Evolutionary conservation across 2,888 invertebrate genomes (phyloP).

Genomic region (Hirtodrosophila trivittata): DNA sequence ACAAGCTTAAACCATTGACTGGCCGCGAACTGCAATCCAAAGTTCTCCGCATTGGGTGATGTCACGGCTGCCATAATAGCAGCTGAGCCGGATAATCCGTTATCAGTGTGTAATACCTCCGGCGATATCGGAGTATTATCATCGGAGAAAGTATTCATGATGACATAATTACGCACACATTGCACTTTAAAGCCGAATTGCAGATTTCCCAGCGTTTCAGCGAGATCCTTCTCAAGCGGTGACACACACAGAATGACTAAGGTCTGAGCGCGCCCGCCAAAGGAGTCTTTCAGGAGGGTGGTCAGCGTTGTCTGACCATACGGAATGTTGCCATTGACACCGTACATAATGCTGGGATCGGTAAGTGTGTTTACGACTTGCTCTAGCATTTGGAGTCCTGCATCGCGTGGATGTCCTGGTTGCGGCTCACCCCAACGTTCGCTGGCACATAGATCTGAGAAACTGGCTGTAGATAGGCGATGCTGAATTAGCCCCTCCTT

Average conservation of each 20-base stretch:
- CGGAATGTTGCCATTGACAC: slow-evolving; percentile 81
- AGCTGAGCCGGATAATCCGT: slow-evolving; percentile 40
- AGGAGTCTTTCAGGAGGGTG: slow-evolving; percentile 89
- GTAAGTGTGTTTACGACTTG: slow-evolving; percentile 87
- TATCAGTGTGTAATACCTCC: slow-evolving; percentile 50
- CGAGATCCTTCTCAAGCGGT: slow-evolving; percentile 87
- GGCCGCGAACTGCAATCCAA: slow-evolving; percentile 92
- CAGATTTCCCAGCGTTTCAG: slow-evolving; percentile 88
- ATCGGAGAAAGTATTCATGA: slow-evolving; percentile 89
- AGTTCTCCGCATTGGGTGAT: slow-evolving; percentile 77
- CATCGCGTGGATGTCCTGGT: slow-evolving; percentile 85
- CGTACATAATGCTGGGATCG: slow-evolving; percentile 82
- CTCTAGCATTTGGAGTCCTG: slow-evolving; percentile 88
- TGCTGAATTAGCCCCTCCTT: slow-evolving; percentile 88
- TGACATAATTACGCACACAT: slow-evolving; percentile 89
- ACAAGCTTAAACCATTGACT: slow-evolving; percentile 92
- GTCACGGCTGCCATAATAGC: slow-evolving; percentile 40
- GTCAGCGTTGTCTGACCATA: slow-evolving; percentile 88
- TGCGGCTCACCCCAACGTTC: slow-evolving; percentile 85
- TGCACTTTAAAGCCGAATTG: slow-evolving; percentile 88
- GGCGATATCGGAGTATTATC: slow-evolving; percentile 86
- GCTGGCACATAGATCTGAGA: slow-evolving; percentile 88
- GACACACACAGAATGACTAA: slow-evolving; percentile 90
- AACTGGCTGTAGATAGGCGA: slow-evolving; percentile 89
- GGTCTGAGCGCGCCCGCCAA: slow-evolving; percentile 90